Evolutionary conservation across 2,113 vertebrate genomes (phyloP), one percentile per base, ranked within the genome.

Genomic region (Polypterus senegalus): DNA sequence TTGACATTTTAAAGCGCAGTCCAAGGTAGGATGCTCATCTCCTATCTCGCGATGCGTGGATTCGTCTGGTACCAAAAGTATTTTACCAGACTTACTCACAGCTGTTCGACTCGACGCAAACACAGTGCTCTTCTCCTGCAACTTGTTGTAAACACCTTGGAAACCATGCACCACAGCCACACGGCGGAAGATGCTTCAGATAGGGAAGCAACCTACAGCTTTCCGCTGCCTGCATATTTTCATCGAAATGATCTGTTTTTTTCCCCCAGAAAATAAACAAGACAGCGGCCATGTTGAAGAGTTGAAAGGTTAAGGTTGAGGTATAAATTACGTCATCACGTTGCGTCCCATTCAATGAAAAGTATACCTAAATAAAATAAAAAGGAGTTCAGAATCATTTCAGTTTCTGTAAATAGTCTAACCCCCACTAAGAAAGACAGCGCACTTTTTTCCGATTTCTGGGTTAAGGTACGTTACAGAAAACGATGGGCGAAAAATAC

Each of bases 261-360:
- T 8, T 45, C 7, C 43, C 51, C 44, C 45, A 3, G 9, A 27
- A n/a, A 7, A 49, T 2, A 53, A 44, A 9, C 45, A 46, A 47
- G 10, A 48, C 52, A 55, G 53, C 61, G 5, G 61, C 61, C 61
- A 62, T 65, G 0, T 45, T 58, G 55, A 55, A 55, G 47, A 62
- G 47, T 46, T 0, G 60, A 59, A 49, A n/a, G 4, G 61, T 2
- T 46, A 3, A 4, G 0, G 4, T 7, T 44, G n/a, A 45, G 8
- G 44, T 43, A 2, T 27, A 45, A 9, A 27, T 0, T 46, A 58
- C 76, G 61, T 71, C 73, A 76, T 71, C 70, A 65, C 1, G 2
- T 0, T 58, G 56, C n/a, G 61, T 58, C 56, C 56, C 6, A 58
- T 45, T 9, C 4, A 3, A 45, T 3, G 46, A 58, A 58, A 58